Base-by-base conservation (phyloP, 2,797 vertebrate species). In the Gymnocypris eckloni region DNA sequence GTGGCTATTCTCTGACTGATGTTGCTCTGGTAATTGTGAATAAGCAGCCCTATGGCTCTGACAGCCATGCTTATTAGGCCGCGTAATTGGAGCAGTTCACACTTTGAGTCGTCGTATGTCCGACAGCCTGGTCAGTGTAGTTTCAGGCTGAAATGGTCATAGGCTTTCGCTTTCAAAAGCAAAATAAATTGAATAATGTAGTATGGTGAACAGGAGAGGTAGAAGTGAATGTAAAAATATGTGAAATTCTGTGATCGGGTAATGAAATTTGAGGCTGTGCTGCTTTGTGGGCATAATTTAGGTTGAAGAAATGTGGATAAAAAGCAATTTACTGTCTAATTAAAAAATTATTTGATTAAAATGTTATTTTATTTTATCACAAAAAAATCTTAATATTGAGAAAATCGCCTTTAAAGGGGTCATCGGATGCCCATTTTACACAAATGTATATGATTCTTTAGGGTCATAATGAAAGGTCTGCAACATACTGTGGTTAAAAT, bases 81-180 rank as follows among this genome's bases (percentile, higher is more conserved):
- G 45, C 71, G 37, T 87, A 87, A 87, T 87, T 83, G 82, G 64
- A 81, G 61, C 81, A 69, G 54, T 80, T 87, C 69, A 80, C 69
- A 84, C 59, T 78, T 87, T 72, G 77, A 85, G 67, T 72, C 48
- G 5, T 77, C 18, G 13, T 45, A 71, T 59, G 83, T 72, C 69
- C 37, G 64, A 50, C 67, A 73, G 70, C 16, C 69, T 78, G 76
- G 43, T 80, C 86, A 56, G 22, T n/a, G 28, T 83, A 56, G 56
- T 61, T 72, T 75, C 28, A 73, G 77, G 81, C 70, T 69, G 45
- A 56, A 75, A 33, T 52, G 54, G 70, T 79, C 39, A 20, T 37
- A 50, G 39, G 25, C 43, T 79, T 85, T 71, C 52, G 39, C 20
- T 39, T 59, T 79, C 45, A 70, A 67, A 39, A 33, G 52, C 67